Conservation (phyloP, 2,888 invertebrate genomes). For the Synergus gifuensis region DNA sequence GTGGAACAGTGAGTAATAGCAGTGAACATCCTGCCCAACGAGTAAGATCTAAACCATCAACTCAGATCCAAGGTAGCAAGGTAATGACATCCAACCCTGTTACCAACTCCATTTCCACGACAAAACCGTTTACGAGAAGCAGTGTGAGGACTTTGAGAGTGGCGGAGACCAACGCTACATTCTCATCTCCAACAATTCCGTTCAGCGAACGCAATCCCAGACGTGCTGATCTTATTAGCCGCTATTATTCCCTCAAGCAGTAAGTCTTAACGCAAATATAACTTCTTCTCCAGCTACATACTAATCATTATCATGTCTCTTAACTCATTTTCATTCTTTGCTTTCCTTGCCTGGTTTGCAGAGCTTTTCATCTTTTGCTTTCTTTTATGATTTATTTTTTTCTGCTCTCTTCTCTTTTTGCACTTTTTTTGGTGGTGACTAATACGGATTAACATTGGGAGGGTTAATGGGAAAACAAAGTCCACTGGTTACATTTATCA, state of each 20-base stretch:
- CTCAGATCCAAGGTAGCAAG: constrained; percentile 65
- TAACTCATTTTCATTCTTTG: constrained; percentile 7
- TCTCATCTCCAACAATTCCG: constrained; percentile 59
- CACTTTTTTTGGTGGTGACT: constrained; percentile 20
- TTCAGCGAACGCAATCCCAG: constrained; percentile 62
- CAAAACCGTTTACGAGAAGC: constrained; percentile 72
- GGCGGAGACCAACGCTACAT: constrained; percentile 58
- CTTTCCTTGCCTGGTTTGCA: background rate
- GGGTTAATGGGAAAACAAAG: background rate
- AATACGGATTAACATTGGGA: constrained; percentile 17
- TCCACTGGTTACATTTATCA: constrained; percentile 1
- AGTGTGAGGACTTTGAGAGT: constrained; percentile 66
- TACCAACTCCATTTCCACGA: constrained; percentile 62
- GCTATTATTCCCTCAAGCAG: constrained; percentile 73
- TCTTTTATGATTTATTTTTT: background rate
- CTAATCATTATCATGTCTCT: constrained; percentile 17
- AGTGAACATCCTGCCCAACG: constrained; percentile 68
- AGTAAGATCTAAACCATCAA: constrained; percentile 69
- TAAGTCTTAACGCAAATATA: constrained; percentile 65
- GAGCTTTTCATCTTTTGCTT: constrained; percentile 17
- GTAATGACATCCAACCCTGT: constrained; percentile 57
- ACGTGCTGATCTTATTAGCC: constrained; percentile 72
- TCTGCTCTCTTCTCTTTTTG: constrained; percentile 3
- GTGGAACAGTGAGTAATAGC: constrained; percentile 68
- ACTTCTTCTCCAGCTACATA: constrained; percentile 8